Conservation (phyloP, 2,888 invertebrate genomes). For the Drosophila quinaria region DNA sequence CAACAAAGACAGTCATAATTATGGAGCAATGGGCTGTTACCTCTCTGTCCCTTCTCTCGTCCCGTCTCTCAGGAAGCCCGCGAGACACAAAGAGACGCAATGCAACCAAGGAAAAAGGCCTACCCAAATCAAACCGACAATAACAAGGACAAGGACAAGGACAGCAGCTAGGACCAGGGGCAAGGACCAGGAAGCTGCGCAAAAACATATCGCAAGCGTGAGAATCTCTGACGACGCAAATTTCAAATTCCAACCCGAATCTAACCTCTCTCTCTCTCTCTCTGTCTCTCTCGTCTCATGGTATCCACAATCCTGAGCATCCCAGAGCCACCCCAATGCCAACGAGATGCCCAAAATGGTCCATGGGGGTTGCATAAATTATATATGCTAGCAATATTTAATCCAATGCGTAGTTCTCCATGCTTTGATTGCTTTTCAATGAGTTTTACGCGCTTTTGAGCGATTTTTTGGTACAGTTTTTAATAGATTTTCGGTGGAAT, state of each 20-base stretch:
- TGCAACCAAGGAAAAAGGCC: constrained; percentile 50
- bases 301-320: constrained; percentile 62
- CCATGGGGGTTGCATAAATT: constrained; percentile 76
- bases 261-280: constrained; percentile 23
- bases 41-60: constrained; percentile 4
- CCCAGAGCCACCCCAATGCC: constrained; percentile 56
- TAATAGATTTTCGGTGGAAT: constrained; percentile 19
- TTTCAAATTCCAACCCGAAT: constrained; percentile 26
- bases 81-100: constrained; percentile 69
- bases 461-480: constrained; percentile 70
- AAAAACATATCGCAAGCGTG: constrained; percentile 61
- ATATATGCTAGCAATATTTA: constrained; percentile 26
- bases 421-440: constrained; percentile 65
- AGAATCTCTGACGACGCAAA: constrained; percentile 69
- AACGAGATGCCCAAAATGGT: constrained; percentile 30
- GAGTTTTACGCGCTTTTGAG: constrained; percentile 68
- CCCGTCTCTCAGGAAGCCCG: constrained; percentile 50
- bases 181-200: constrained; percentile 43
- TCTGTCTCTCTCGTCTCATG: constrained; percentile 10
- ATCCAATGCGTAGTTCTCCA: constrained; percentile 63
- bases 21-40: constrained; percentile 41
- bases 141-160: constrained; percentile 53
- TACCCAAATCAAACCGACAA: constrained; percentile 74
- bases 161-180: constrained; percentile 12
- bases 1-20: constrained; percentile 34